phyloP scores from a whole-genome alignment of 2,113 vertebrate species.

The Ciconia stormi region DNA sequence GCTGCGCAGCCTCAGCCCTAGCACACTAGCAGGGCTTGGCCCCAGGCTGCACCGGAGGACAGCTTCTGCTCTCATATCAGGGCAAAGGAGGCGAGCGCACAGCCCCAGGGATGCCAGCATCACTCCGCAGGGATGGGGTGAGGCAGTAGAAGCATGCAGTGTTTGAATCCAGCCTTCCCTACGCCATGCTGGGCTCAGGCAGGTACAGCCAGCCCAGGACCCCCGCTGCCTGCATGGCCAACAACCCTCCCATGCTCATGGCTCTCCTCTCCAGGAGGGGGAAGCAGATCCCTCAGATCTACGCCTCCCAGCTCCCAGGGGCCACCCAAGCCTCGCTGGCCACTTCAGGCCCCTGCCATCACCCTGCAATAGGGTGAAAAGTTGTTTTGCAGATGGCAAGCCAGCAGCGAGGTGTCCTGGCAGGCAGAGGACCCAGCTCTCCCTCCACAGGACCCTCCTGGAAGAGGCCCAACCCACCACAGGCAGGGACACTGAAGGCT shows the following conservation, averaged over 20 bases:
- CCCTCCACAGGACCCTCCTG: not conserved
- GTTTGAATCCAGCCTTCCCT: not conserved
- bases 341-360: not conserved
- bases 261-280: not conserved
- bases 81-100: not conserved
- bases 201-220: not conserved
- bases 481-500: too few species aligned
- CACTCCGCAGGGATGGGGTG: not conserved
- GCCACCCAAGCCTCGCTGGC: not conserved
- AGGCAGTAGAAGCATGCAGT: not conserved
- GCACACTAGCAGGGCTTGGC: not conserved
- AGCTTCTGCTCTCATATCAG: not conserved
- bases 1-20: not conserved
- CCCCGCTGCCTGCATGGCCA: not conserved
- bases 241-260: fast-evolving
- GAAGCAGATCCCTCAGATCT: not conserved
- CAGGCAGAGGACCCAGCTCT: not conserved
- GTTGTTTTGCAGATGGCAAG: not conserved
- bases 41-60: not conserved
- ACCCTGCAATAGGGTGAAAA: not conserved
- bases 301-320: not conserved
- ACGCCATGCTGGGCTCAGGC: fast-evolving
- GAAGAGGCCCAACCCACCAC: not conserved
- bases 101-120: too few species aligned
- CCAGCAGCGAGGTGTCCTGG: not conserved